Base-by-base conservation (phyloP, 2,888 invertebrate species). In the Lycia hirtaria region DNA sequence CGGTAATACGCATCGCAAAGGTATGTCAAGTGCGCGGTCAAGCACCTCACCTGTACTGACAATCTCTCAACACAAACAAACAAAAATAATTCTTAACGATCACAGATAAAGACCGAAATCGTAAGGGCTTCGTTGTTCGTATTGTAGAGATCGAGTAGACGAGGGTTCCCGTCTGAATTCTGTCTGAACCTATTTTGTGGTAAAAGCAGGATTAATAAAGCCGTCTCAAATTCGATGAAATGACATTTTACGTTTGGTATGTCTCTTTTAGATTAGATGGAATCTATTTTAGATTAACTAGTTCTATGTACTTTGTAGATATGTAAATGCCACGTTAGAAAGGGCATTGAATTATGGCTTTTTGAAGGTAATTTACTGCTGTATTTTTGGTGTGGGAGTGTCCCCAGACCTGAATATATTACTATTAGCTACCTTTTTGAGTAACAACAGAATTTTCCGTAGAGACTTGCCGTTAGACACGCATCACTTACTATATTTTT, bases 1-100 rank as follows among this genome's bases (percentile, higher is more conserved):
- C 81, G 63, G 53, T 60, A 64, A 73, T 71, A 73, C 59, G 51
- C 65, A 83, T 80, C 69, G 74, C 69, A 69, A 62, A 68, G 76
- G 73, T 65, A 78, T 76, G 75, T 81, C 81, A 80, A 80, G 73
- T 70, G 73, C 73, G 72, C 80, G 88, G 87, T 85, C 87, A 84
- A 82, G 61, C 69, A 87, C 87, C 88, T 76, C 79, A 85, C 86
- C 84, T 85, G 83, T 65, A 60, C 59, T 64, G 68, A 53, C 50
- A 49, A 56, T 24, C 37, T 51, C 43, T 17, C 35, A 33, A 38
- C 48, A 32, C 9, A 41, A 41, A 10, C 50, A 60, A 9, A 33
- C 49, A 12, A 60, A 62, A 62, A 58, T 56, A 32, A 43, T 40
- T 48, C 47, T 10, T 61, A 62, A n/a, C 4, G 4, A 0, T 15